Evolutionary conservation across 2,113 vertebrate species (phyloP).

Genomic region (Etia nguti): DNA sequence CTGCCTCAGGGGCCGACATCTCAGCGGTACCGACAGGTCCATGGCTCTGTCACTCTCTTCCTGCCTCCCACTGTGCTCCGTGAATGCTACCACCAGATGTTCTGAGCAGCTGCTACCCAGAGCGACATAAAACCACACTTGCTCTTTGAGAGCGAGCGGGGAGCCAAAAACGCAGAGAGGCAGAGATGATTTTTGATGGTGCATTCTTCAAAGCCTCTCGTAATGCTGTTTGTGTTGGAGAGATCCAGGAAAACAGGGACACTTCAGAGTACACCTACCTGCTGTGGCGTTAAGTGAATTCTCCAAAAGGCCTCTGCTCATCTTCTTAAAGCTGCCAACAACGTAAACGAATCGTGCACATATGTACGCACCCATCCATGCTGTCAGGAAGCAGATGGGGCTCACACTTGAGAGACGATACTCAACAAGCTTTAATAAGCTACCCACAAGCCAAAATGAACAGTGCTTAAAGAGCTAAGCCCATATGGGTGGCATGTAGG

Average conservation of each 20-base stretch:
- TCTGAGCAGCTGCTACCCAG: constrained; percentile 56
- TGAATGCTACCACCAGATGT: constrained; percentile 55
- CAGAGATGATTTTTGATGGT: background rate
- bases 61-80: constrained; percentile 31
- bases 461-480: constrained; percentile 14
- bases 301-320: background rate
- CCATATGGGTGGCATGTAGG: background rate
- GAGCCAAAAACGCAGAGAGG: background rate
- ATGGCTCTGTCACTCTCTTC: constrained; percentile 19
- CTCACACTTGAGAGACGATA: constrained; percentile 4
- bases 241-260: constrained; percentile 12
- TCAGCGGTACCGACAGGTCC: constrained; percentile 29
- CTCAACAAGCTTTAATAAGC: constrained; percentile 42
- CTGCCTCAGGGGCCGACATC: constrained; percentile 19
- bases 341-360: background rate
- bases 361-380: background rate
- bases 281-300: background rate
- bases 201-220: constrained; percentile 5
- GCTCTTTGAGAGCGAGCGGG: background rate
- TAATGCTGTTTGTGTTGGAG: background rate
- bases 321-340: background rate
- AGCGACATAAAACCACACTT: constrained; percentile 24
- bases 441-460: constrained; percentile 15
- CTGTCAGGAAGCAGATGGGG: constrained; percentile 48
- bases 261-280: constrained; percentile 12